These are phyloP conservation scores for Xanthorhoe spadicearia DNA, from an alignment of 2,888 invertebrate species.

Conservation along the genomic window DNA sequence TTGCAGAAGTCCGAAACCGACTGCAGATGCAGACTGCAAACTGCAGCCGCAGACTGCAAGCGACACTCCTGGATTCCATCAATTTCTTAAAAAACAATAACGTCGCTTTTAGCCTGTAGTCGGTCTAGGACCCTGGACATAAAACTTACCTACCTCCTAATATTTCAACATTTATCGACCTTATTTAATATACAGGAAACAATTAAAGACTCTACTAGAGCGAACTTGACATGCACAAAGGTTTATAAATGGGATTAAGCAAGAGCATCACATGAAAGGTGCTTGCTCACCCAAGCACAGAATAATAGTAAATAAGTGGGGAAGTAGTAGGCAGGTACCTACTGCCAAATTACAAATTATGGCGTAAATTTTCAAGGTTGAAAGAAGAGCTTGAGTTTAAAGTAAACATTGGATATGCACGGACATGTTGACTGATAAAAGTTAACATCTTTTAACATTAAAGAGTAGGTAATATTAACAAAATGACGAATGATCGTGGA, in stretches of 20 bases:
- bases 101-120: not conserved
- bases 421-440: not conserved
- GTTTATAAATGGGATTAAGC: slow-evolving; percentile 1
- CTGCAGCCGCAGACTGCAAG: too few species aligned
- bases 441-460: too few species aligned
- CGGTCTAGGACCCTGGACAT: too few species aligned
- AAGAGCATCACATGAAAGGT: slow-evolving; percentile 3
- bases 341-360: slow-evolving; percentile 38
- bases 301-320: slow-evolving; percentile 6
- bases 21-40: too few species aligned
- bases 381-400: slow-evolving; percentile 33
- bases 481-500: too few species aligned
- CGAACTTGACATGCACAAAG: slow-evolving; percentile 4
- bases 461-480: not conserved
- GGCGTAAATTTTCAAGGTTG: slow-evolving; percentile 49
- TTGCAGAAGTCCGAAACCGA: too few species aligned
- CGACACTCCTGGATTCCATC: too few species aligned
- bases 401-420: slow-evolving; percentile 13
- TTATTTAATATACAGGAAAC: not conserved
- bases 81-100: too few species aligned
- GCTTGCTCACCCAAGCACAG: slow-evolving; percentile 25
- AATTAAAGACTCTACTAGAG: not conserved
- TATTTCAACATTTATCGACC: not conserved
- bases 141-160: too few species aligned
- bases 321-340: not conserved